Conservation (phyloP, 2,113 vertebrate genomes). For the Phylloscopus whistleri region DNA sequence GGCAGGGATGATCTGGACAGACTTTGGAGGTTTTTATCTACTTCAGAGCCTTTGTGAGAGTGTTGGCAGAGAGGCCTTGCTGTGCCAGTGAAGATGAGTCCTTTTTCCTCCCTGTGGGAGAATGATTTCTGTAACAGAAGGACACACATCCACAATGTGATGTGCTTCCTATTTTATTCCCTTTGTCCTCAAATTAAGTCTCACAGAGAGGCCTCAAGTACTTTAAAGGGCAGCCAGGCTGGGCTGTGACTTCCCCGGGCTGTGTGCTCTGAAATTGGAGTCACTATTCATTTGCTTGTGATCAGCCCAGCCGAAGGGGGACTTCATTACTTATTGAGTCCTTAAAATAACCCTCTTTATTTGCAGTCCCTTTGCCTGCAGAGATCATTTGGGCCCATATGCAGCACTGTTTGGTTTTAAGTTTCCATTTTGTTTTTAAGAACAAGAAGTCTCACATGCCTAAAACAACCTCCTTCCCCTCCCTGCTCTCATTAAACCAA, state of each 20-base stretch:
- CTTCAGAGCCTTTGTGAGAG: not conserved
- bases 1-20: not conserved
- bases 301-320: not conserved
- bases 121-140: not conserved
- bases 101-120: not conserved
- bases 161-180: not conserved
- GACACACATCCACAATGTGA: not conserved
- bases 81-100: not conserved
- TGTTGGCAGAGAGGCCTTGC: not conserved
- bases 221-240: not conserved
- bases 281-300: not conserved
- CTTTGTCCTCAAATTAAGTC: conserved; percentile 21
- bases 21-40: not conserved
- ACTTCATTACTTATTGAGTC: conserved; percentile 1
- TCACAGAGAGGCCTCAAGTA: not conserved
- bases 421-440: conserved; percentile 11
- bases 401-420: not conserved
- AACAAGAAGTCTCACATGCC: not conserved
- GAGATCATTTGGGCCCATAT: not conserved
- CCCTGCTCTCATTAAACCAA: not conserved
- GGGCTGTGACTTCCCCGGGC: not conserved
- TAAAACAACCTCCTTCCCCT: not conserved
- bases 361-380: not conserved
- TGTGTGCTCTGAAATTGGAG: not conserved
- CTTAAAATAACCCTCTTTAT: conserved; percentile 28